Evolutionary conservation across 2,888 invertebrate genomes (phyloP), one percentile per base, ranked within the genome.

Genomic region (Dicycla oo): DNA sequence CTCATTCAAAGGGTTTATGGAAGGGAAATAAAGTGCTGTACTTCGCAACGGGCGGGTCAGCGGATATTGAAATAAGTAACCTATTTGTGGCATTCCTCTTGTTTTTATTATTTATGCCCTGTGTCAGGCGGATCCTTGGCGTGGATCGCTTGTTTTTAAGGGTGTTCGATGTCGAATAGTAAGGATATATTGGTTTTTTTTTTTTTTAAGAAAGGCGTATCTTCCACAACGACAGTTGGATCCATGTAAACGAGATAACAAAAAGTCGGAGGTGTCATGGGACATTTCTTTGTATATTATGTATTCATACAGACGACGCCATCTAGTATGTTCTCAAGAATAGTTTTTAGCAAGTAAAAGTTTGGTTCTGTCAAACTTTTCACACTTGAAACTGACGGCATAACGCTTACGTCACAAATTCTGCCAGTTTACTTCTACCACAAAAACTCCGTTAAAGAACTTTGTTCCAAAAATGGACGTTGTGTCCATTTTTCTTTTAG

Each of bases 31-130:
- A 92, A 92, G 89, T 90, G 90, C 73, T 85, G 69, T 85, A 63
- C 73, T 56, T 34, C 68, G 63, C 68, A 69, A 81, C 80, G 86
- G 79, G 75, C 70, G 89, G 91, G 91, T 92, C 92, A 91, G 88
- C 88, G 90, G 88, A 91, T 91, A 92, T 92, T 91, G 91, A 91
- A 92, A 91, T 90, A 91, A 89, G 89, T 88, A 85, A 88, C 90
- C 89, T 86, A 88, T 87, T 87, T 84, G 82, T 81, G 77, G 82
- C 73, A 81, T 76, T 80, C 63, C 70, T 68, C 66, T 70, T 69
- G 68, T 81, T 84, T 83, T 84, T 84, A 86, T 88, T 90, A 89
- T 88, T 87, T 85, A 88, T 84, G 82, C 74, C n/a, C 66, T 73
- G 66, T 79, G 81, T 82, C 83, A 81, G 81, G 80, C 45, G 40